Evolutionary conservation across 2,888 invertebrate species (phyloP).

Genomic region (Xestia sexstrigata): DNA sequence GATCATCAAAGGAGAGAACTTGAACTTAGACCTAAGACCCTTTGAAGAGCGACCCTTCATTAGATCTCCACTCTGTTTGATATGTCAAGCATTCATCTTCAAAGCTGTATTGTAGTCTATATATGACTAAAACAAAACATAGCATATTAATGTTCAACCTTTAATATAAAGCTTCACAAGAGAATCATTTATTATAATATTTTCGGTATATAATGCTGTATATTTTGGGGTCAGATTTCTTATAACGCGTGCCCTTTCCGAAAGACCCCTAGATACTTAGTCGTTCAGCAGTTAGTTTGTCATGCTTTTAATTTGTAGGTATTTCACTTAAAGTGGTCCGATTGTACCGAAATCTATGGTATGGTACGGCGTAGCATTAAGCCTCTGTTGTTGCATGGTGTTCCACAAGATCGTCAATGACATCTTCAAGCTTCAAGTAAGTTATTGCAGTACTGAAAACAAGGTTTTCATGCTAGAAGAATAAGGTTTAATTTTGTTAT

Average conservation of each 20-base stretch:
- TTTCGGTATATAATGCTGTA: not conserved
- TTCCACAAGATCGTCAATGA: no score
- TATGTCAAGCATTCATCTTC: slow-evolving; percentile 43
- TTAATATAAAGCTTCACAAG: not conserved
- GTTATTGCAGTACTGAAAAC: no score
- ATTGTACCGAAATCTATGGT: no score
- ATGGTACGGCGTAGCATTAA: no score
- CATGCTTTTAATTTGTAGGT: not conserved
- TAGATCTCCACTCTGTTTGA: slow-evolving; percentile 34
- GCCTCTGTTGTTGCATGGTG: no score
- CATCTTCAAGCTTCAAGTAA: no score
- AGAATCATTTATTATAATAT: not conserved
- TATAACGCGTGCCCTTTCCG: not conserved
- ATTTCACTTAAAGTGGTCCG: no score
- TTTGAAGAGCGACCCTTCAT: slow-evolving; percentile 51
- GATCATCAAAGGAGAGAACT: slow-evolving; percentile 47
- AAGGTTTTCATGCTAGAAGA: no score
- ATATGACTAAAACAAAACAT: slow-evolving; percentile 3
- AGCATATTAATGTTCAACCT: slow-evolving; percentile 7
- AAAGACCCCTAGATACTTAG: not conserved
- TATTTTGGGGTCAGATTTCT: not conserved
- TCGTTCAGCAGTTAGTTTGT: not conserved
- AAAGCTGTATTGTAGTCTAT: slow-evolving; percentile 8
- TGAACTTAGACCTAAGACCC: slow-evolving; percentile 35
- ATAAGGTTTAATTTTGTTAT: no score